These are phyloP conservation scores for Xenus cinereus DNA, from an alignment of 2,113 vertebrate species.

Conservation along the genomic window DNA sequence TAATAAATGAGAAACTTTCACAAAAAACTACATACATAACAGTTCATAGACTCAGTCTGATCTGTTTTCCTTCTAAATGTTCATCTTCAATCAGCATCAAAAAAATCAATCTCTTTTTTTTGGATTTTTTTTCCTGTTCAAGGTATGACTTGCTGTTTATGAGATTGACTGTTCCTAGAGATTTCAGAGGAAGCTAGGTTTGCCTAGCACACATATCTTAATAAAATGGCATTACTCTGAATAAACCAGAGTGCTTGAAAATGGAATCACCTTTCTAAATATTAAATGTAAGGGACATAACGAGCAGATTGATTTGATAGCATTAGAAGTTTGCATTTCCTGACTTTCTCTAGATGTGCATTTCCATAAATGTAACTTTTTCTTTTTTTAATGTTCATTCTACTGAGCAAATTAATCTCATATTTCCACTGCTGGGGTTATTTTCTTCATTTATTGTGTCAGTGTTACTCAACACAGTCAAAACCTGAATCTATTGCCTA, in stretches of 20 bases:
- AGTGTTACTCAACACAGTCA: not conserved
- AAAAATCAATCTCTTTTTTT: not conserved
- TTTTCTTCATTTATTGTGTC: slow-evolving; percentile 8
- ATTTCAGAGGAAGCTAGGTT: not conserved
- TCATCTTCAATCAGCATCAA: not conserved
- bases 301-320: not conserved
- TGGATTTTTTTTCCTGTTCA: not conserved
- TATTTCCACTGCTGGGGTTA: not conserved
- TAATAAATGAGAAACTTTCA: slow-evolving; percentile 36
- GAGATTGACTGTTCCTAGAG: not conserved
- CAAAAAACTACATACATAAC: not conserved
- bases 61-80: not conserved
- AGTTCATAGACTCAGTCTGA: not conserved
- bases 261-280: not conserved
- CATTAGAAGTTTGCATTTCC: not conserved
- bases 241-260: not conserved
- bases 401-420: not conserved
- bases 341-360: not conserved
- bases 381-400: not conserved
- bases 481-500: not conserved
- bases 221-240: not conserved
- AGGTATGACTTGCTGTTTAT: not conserved
- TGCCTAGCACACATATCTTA: not conserved
- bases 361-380: not conserved
- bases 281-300: not conserved